These are phyloP conservation scores for Australoheros facetus DNA, from an alignment of 2,797 vertebrate genomes.

Conservation along the genomic window DNA sequence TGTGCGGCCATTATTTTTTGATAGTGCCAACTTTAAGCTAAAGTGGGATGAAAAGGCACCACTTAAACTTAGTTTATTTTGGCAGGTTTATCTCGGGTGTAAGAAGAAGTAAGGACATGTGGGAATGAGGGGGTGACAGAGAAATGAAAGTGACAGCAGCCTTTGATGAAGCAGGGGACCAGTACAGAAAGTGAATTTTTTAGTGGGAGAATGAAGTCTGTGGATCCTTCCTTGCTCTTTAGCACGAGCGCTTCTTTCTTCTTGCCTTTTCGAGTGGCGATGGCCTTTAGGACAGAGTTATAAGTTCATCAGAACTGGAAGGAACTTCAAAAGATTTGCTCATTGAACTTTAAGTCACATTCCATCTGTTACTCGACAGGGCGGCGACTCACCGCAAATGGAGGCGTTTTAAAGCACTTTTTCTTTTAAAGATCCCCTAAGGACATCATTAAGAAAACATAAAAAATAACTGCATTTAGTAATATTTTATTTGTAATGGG, in stretches of 20 bases:
- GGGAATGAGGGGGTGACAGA: constrained; percentile 3
- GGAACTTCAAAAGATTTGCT: constrained; percentile 56
- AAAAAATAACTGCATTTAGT: neutral
- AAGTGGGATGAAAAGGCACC: neutral
- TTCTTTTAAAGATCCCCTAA: constrained; percentile 4
- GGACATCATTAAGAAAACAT: neutral
- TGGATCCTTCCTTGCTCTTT: constrained; percentile 3
- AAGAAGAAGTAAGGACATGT: constrained; percentile 3
- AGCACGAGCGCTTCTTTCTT: constrained; percentile 14
- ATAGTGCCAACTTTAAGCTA: neutral
- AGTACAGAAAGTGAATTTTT: constrained; percentile 44
- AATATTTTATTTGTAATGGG: constrained; percentile 2
- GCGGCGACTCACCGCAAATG: neutral
- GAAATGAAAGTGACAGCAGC: constrained; percentile 16
- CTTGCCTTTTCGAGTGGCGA: neutral
- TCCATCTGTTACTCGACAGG: constrained; percentile 8
- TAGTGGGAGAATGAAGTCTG: constrained; percentile 23
- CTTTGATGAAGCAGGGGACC: constrained; percentile 24
- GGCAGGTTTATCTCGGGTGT: neutral
- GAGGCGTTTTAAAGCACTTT: neutral
- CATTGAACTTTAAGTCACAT: constrained; percentile 23
- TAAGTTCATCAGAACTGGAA: constrained; percentile 43
- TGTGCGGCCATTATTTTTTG: neutral
- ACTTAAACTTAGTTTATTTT: neutral
- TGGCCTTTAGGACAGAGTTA: constrained; percentile 32